Percentiles rank a stretch among this genome's conserved stretches.
phyloP scores from a whole-genome alignment of 2,888 invertebrate species.

The Melipona bicolor region DNA sequence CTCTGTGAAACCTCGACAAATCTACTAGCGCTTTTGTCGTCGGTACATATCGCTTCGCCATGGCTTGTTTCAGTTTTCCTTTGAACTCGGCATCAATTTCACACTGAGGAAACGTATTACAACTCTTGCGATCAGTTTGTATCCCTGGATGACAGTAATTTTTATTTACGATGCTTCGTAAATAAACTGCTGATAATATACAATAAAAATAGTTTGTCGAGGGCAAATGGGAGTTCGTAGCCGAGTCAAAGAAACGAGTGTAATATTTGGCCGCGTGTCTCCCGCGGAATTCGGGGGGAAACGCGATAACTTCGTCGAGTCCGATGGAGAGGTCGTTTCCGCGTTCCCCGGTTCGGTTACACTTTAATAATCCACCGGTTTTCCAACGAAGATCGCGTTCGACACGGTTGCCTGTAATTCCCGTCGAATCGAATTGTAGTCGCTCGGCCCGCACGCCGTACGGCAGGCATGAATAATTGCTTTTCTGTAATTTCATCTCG shows the following conservation, averaged over 20 bases:
- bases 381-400: not conserved
- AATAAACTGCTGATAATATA: no score
- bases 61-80: slow-evolving; percentile 91
- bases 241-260: not conserved
- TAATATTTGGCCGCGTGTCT: slow-evolving; percentile 15
- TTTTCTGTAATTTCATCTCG: not conserved
- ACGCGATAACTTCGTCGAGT: slow-evolving; percentile 24
- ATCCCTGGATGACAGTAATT: slow-evolving; percentile 91
- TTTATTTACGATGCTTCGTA: slow-evolving; percentile 75
- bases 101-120: slow-evolving; percentile 75
- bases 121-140: slow-evolving; percentile 87
- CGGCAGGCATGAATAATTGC: not conserved
- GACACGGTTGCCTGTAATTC: not conserved
- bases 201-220: no score
- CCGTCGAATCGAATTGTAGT: slow-evolving; percentile 5
- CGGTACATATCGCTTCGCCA: slow-evolving; percentile 92
- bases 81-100: slow-evolving; percentile 88
- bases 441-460: not conserved
- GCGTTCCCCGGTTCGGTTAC: not conserved
- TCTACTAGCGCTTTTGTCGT: slow-evolving; percentile 91
- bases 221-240: not conserved
- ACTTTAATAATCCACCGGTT: slow-evolving; percentile 10
- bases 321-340: not conserved
- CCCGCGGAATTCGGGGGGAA: not conserved
- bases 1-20: slow-evolving; percentile 90